Percentiles rank a stretch among this genome's conserved stretches.
These are phyloP conservation scores for Hirtodrosophila trivittata DNA, from an alignment of 2,888 invertebrate genomes.

Conservation along the genomic window DNA sequence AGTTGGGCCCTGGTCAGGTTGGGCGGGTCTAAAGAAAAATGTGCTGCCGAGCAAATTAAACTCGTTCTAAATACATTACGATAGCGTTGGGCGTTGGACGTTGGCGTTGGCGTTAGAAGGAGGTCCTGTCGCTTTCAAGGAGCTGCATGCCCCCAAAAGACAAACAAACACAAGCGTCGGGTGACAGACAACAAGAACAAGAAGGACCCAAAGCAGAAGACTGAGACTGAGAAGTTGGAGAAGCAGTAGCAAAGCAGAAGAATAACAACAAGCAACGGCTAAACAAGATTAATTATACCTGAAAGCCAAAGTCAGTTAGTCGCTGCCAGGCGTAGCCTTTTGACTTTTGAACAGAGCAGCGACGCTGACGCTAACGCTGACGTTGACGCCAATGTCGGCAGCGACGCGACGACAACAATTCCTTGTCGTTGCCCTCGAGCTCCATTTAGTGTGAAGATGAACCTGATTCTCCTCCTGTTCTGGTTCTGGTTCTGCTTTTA, in stretches of 20 bases:
- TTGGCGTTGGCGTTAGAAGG: too few species aligned
- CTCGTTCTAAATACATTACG: conserved; percentile 78
- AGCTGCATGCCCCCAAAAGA: conserved; percentile 48
- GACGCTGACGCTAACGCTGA: conserved; percentile 6
- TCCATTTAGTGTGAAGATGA: conserved; percentile 58
- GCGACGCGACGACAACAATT: conserved; percentile 37
- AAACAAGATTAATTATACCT: conserved; percentile 83
- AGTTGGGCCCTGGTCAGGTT: conserved; percentile 31
- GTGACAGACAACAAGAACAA: conserved; percentile 59
- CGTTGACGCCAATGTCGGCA: not conserved
- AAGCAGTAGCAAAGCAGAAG: conserved; percentile 29
- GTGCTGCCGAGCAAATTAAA: conserved; percentile 76
- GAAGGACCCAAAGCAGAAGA: not conserved
- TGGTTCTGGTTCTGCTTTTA: conserved; percentile 4
- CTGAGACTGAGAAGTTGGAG: not conserved
- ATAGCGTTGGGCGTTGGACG: conserved; percentile 26
- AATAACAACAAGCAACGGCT: conserved; percentile 52
- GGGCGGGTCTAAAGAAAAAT: conserved; percentile 64
- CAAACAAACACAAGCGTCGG: conserved; percentile 64
- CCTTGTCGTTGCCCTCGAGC: conserved; percentile 73
- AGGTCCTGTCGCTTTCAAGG: conserved; percentile 52
- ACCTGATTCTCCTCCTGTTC: conserved; percentile 5
- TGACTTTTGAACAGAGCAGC: conserved; percentile 59
- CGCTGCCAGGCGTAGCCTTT: conserved; percentile 72
- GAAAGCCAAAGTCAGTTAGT: conserved; percentile 75